Evolutionary conservation across 2,888 invertebrate genomes (phyloP).

Genomic region (Panzeria rudis): DNA sequence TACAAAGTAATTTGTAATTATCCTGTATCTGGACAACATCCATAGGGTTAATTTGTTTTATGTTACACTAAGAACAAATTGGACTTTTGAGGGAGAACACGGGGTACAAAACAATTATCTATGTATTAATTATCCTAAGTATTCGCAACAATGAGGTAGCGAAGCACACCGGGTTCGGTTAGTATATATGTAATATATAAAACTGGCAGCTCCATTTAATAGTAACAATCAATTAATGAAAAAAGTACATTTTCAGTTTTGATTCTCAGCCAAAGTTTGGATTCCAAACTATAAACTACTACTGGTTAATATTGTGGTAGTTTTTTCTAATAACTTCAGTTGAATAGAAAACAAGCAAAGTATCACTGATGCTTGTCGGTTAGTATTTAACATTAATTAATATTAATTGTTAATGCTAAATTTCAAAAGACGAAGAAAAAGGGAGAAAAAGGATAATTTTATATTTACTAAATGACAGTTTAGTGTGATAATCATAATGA

Average conservation of each 20-base stretch:
- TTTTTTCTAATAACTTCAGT: background rate
- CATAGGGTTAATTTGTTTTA: too few relatives aligned
- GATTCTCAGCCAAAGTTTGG: too few relatives aligned
- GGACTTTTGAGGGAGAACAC: too few relatives aligned
- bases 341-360: constrained; percentile 24
- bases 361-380: constrained; percentile 58
- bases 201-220: too few relatives aligned
- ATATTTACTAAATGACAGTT: constrained; percentile 1
- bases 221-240: background rate
- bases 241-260: background rate
- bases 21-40: too few relatives aligned
- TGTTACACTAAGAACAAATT: too few relatives aligned
- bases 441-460: constrained; percentile 17
- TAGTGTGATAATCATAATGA: constrained; percentile 31
- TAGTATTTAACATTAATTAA: constrained; percentile 66
- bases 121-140: too few relatives aligned
- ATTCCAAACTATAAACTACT: background rate
- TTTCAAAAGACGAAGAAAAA: background rate
- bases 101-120: too few relatives aligned
- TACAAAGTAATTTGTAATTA: too few relatives aligned
- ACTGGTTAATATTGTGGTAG: background rate
- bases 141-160: too few relatives aligned
- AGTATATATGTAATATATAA: too few relatives aligned
- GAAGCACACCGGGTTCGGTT: too few relatives aligned
- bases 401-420: constrained; percentile 60